Base-by-base conservation (phyloP, 2,797 vertebrate genomes). In the Thunnus albacares region DNA sequence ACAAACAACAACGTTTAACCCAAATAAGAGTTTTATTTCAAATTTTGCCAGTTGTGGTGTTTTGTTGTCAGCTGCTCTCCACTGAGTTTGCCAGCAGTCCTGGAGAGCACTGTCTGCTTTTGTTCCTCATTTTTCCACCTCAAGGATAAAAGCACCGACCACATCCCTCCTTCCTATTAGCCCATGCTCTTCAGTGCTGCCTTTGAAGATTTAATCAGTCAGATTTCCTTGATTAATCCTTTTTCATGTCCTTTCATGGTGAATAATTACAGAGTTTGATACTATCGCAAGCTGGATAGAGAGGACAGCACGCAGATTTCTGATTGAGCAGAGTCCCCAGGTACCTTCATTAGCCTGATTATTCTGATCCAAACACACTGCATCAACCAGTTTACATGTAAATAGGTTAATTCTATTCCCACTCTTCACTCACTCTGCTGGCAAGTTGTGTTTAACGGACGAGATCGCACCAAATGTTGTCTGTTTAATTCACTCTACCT, bases 301-400 rank as follows among this genome's bases (percentile, higher is more conserved):
- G 78, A 90, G 67, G 82, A 80, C 81, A 83, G 78, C 62, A 56
- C 75, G 83, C 75, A 87, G 79, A 89, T 84, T 82, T 77, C 73
- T 86, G 82, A 89, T 73, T 61, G 79, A 87, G 81, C 45, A 5
- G 28, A 86, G 81, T 92, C 92, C 93, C 91, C 78, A 61, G 91
- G 88, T 89, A 81, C 82, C 89, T 86, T 90, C 85, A 92, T 92
- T 92, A 92, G 90, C 90, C 90, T 92, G 87, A 93, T 92, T 93
- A 92, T 90, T 90, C 85, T 52, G n/a, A 87, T 83, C 70, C 85
- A 93, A 85, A 92, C 84, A 84, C 85, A 79, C 87, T 75, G 59
- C 80, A 79, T 81, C 87, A 90, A 72, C 77, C 80, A 71, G 84
- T 89, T 89, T 84, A 86, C 89, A 87, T 86, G 88, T 80, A 93